Percentiles rank a stretch among this genome's conserved stretches.
These are phyloP conservation scores for Limosa lapponica DNA, from an alignment of 2,797 vertebrate species.

Conservation along the genomic window DNA sequence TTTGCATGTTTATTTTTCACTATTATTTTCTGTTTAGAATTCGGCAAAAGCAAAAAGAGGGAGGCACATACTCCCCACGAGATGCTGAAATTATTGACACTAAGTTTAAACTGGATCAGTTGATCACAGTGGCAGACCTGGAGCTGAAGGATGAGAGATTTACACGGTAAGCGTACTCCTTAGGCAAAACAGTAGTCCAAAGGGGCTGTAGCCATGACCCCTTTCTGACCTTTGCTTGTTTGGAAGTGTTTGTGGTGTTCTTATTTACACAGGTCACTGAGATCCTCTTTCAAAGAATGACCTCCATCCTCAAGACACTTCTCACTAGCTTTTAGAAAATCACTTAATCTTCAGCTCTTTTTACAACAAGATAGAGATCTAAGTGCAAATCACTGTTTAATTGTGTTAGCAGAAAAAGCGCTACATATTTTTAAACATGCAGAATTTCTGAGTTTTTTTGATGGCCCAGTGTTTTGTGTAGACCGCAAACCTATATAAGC, in stretches of 20 bases:
- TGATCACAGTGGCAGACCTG: slow-evolving; percentile 95
- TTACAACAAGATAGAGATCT: slow-evolving; percentile 56
- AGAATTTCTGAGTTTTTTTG: background rate
- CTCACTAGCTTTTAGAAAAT: slow-evolving; percentile 77
- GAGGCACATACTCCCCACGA: slow-evolving; percentile 93
- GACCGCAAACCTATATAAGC: background rate
- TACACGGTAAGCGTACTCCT: slow-evolving; percentile 87
- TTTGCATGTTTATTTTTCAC: background rate
- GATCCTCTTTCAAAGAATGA: slow-evolving; percentile 86
- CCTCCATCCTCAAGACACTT: slow-evolving; percentile 77
- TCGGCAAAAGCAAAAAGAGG: slow-evolving; percentile 95
- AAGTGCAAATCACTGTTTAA: slow-evolving; percentile 52
- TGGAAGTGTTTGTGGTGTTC: slow-evolving; percentile 83
- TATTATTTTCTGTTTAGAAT: slow-evolving; percentile 79
- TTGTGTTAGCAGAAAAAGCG: background rate
- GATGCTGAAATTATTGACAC: slow-evolving; percentile 98
- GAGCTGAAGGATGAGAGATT: slow-evolving; percentile 97
- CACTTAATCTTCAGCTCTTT: slow-evolving; percentile 77
- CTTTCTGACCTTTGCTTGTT: slow-evolving; percentile 85
- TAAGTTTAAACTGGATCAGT: slow-evolving; percentile 96
- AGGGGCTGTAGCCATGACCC: slow-evolving; percentile 83
- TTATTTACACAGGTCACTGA: slow-evolving; percentile 89
- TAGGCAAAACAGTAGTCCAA: slow-evolving; percentile 77
- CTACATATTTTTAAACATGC: background rate
- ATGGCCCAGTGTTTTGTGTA: background rate